A percentile compares a stretch with the other conserved stretches of the same genome.
phyloP scores from a whole-genome alignment of 2,113 vertebrate genomes.

The Tylochromis polylepis region DNA sequence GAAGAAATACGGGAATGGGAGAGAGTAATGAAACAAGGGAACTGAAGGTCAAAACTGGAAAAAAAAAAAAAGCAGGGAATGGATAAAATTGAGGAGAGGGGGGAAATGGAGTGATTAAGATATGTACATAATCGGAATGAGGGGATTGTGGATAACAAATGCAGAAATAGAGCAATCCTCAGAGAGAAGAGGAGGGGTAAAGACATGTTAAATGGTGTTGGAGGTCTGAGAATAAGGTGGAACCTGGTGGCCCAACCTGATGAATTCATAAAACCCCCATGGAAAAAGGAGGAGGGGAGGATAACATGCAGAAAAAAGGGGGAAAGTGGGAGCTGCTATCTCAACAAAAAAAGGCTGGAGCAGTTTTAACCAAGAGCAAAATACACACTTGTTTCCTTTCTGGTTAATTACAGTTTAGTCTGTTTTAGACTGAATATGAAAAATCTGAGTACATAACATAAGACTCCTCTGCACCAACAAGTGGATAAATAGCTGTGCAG shows the following conservation, averaged over 20 bases:
- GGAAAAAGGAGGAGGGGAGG: not conserved
- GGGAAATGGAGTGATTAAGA: conserved; percentile 38
- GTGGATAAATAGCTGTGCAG: conserved; percentile 23
- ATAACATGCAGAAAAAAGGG: not conserved
- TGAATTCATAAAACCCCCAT: conserved; percentile 37
- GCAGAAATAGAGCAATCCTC: conserved; percentile 32
- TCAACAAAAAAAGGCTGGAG: not conserved
- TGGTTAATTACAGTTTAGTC: not conserved
- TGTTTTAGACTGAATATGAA: conserved; percentile 17
- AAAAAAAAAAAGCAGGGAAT: not conserved
- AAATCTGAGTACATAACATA: not conserved
- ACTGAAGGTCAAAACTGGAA: conserved; percentile 55
- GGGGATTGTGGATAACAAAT: conserved; percentile 45
- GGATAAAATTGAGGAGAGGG: not conserved
- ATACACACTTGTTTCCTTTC: not conserved
- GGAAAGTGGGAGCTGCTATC: not conserved
- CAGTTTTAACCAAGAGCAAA: not conserved
- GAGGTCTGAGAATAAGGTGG: conserved; percentile 25
- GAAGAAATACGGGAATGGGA: conserved; percentile 5
- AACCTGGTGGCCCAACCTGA: conserved; percentile 20
- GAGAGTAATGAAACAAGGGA: conserved; percentile 36
- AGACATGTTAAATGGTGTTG: conserved; percentile 53
- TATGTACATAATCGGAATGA: conserved; percentile 47
- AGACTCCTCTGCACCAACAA: conserved; percentile 6
- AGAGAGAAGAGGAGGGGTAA: conserved; percentile 37